Percentiles rank a stretch among this genome's conserved stretches.
Evolutionary conservation across 2,888 invertebrate genomes (phyloP).

Genomic region (Octodonta nipae): DNA sequence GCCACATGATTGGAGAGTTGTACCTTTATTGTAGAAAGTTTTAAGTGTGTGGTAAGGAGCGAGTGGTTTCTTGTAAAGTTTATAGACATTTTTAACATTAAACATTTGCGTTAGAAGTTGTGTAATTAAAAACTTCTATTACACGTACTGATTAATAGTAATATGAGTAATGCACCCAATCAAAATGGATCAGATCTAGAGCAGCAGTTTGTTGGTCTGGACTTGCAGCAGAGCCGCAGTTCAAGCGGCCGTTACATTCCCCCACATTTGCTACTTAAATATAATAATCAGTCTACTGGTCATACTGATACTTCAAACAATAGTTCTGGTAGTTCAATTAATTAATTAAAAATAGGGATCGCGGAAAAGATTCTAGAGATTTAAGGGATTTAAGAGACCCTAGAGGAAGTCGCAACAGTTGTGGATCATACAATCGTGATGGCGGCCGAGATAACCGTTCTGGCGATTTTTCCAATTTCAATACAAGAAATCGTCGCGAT

Average conservation of each 20-base stretch:
- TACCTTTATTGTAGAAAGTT: too few species aligned
- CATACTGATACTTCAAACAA: slow-evolving; percentile 5
- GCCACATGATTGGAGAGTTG: too few species aligned
- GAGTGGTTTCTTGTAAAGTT: slow-evolving; percentile 20
- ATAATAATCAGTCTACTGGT: slow-evolving; percentile 9
- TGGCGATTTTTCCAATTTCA: slow-evolving; percentile 35
- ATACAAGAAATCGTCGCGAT: slow-evolving; percentile 29
- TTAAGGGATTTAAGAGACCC: too few species aligned
- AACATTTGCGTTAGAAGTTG: slow-evolving; percentile 19
- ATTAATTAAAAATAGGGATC: slow-evolving; percentile 32
- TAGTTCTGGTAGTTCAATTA: slow-evolving; percentile 15
- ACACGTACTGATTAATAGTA: slow-evolving; percentile 75
- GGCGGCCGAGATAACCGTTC: slow-evolving; percentile 37
- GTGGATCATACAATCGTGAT: slow-evolving; percentile 16
- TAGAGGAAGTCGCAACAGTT: too few species aligned
- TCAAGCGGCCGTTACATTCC: slow-evolving; percentile 77
- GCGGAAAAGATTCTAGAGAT: slow-evolving; percentile 31
- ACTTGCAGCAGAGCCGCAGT: slow-evolving; percentile 71
- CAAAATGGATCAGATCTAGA: slow-evolving; percentile 99
- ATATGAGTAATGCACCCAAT: slow-evolving; percentile 99
- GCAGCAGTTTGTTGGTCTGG: slow-evolving; percentile 99
- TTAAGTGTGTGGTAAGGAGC: slow-evolving; percentile 20
- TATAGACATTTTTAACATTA: slow-evolving; percentile 23
- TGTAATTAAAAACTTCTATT: slow-evolving; percentile 42
- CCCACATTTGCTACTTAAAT: slow-evolving; percentile 80